Percentiles rank a stretch among this genome's conserved stretches.
phyloP scores from a whole-genome alignment of 2,113 vertebrate genomes.

The Panurus biarmicus region DNA sequence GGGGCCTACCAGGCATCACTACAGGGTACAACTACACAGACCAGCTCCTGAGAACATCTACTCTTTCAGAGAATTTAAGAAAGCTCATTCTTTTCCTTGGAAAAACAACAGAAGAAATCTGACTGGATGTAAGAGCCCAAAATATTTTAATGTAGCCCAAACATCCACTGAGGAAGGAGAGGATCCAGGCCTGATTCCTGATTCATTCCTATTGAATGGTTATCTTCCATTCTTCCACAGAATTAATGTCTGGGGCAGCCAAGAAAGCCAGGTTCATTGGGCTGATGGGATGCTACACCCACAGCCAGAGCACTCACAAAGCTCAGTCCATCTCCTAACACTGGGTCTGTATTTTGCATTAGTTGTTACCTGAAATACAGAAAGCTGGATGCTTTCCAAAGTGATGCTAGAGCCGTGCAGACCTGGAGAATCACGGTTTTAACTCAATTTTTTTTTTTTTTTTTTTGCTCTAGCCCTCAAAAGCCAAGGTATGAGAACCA shows the following conservation, averaged over 20 bases:
- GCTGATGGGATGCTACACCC: not conserved
- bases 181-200: not conserved
- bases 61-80: not conserved
- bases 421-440: not conserved
- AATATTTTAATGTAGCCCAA: not conserved
- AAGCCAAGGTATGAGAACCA: not conserved
- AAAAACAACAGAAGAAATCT: not conserved
- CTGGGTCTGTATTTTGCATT: not conserved
- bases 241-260: not conserved
- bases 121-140: fast-evolving
- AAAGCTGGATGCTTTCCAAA: not conserved
- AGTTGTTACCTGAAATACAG: not conserved
- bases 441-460: not conserved
- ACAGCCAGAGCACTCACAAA: not conserved
- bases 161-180: not conserved
- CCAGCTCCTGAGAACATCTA: not conserved
- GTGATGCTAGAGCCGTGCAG: not conserved
- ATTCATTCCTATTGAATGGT: not conserved
- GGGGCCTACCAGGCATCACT: not conserved
- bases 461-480: not conserved
- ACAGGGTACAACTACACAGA: not conserved
- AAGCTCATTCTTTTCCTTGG: not conserved
- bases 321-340: not conserved
- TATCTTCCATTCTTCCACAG: not conserved
- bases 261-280: not conserved